Evolutionary conservation across 2,888 invertebrate genomes (phyloP).

Genomic region (Drosophila cracens): DNA sequence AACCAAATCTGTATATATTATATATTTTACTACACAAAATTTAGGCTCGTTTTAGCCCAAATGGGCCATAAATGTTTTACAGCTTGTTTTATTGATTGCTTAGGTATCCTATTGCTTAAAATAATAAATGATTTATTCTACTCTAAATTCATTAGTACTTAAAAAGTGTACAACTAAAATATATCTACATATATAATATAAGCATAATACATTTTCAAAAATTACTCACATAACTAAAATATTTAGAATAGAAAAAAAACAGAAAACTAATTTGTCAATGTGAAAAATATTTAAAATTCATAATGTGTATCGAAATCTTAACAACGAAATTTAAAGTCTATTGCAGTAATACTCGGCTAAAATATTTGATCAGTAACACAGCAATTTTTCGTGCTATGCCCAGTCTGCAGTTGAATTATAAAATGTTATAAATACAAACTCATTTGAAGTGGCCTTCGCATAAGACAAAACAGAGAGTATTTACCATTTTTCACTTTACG

Average conservation of each 20-base stretch:
- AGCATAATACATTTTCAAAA: too few species aligned
- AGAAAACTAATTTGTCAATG: too few species aligned
- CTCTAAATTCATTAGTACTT: too few species aligned
- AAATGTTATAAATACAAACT: constrained; percentile 1
- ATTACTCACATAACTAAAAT: too few species aligned
- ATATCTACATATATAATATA: too few species aligned
- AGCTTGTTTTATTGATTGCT: neutral
- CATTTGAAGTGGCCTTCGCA: neutral
- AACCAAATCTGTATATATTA: neutral
- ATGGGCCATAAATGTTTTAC: neutral
- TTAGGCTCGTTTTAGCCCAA: neutral
- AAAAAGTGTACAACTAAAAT: too few species aligned
- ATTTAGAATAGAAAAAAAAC: too few species aligned
- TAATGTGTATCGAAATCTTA: neutral
- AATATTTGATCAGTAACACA: neutral
- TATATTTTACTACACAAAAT: neutral
- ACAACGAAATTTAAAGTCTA: neutral
- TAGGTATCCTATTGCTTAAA: neutral
- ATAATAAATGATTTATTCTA: neutral
- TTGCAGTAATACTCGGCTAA: neutral
- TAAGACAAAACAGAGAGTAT: constrained; percentile 27
- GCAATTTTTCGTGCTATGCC: neutral
- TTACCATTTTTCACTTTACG: constrained; percentile 38
- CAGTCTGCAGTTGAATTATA: constrained; percentile 1
- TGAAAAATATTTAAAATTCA: neutral